These are phyloP conservation scores for Nymphalis polychloros DNA, from an alignment of 2,888 invertebrate genomes.

Conservation along the genomic window DNA sequence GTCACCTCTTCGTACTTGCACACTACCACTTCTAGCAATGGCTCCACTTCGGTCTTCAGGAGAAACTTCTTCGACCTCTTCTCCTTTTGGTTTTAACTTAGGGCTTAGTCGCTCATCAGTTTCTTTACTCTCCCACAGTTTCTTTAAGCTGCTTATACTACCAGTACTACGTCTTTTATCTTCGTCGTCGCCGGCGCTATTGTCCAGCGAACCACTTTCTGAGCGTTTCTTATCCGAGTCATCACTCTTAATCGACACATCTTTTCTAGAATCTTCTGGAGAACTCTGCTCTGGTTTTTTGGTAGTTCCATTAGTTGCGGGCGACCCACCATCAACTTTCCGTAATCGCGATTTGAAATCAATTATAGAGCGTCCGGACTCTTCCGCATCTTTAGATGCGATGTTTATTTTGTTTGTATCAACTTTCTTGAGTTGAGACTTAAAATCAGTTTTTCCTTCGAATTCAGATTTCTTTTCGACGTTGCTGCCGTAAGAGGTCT, in stretches of 20 bases:
- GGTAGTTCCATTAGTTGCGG: conserved; percentile 61
- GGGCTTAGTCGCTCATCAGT: conserved; percentile 84
- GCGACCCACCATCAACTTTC: conserved; percentile 85
- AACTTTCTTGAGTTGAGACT: conserved; percentile 87
- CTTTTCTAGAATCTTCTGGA: conserved; percentile 60
- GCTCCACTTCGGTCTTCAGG: conserved; percentile 53
- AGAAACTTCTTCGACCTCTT: conserved; percentile 57
- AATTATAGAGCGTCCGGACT: conserved; percentile 84
- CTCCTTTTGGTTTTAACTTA: conserved; percentile 72
- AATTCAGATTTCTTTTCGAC: conserved; percentile 50
- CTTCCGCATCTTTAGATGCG: conserved; percentile 78
- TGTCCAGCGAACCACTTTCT: conserved; percentile 59
- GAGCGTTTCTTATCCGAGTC: conserved; percentile 73
- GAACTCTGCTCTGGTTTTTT: conserved; percentile 58
- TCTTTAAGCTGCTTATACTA: conserved; percentile 95
- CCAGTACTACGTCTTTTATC: conserved; percentile 95
- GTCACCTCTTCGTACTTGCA: conserved; percentile 48
- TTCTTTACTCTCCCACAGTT: conserved; percentile 94
- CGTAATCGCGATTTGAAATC: conserved; percentile 92
- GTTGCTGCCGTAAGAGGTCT: conserved; percentile 58
- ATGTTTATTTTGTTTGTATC: conserved; percentile 84
- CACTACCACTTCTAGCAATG: conserved; percentile 47
- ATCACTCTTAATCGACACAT: conserved; percentile 61
- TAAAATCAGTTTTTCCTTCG: conserved; percentile 77
- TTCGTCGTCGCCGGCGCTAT: conserved; percentile 83